Conservation (phyloP, 2,113 vertebrate genomes). For the Poeciliopsis occidentalis region DNA sequence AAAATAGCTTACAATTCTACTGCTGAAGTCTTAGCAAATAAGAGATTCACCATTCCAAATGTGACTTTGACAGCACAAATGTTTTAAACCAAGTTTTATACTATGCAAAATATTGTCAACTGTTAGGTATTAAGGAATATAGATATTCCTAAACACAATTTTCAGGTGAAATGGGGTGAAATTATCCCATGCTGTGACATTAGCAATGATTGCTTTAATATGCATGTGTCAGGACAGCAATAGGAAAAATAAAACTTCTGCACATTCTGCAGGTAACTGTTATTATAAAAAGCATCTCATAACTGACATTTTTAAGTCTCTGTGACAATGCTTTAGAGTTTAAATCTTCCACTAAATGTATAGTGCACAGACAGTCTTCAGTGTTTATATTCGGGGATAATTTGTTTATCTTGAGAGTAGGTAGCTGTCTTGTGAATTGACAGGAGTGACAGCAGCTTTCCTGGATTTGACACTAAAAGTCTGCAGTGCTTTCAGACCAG, state of each 20-base stretch:
- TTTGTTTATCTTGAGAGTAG: neutral
- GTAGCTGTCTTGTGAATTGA: neutral
- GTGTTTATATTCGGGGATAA: neutral
- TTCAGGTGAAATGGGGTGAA: neutral
- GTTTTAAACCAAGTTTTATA: constrained; percentile 12
- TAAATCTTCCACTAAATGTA: neutral
- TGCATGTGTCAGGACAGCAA: neutral
- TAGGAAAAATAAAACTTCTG: neutral
- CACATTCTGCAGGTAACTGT: neutral
- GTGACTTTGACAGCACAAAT: constrained; percentile 12
- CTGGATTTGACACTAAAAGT: constrained; percentile 9
- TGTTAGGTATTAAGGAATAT: neutral
- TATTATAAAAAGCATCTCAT: neutral
- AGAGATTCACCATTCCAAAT: neutral
- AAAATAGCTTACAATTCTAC: neutral
- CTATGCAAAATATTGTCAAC: constrained; percentile 7
- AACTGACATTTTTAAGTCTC: neutral
- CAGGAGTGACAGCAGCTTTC: constrained; percentile 15
- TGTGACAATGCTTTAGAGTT: neutral
- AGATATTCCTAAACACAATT: neutral
- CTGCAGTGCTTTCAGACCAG: neutral
- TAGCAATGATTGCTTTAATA: constrained; percentile 8
- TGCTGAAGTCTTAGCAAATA: neutral
- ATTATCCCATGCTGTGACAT: constrained; percentile 18
- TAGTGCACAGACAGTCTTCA: neutral